Percentiles rank a stretch among this genome's conserved stretches.
Conservation (phyloP, 2,888 invertebrate genomes). For the Brenthis daphne region DNA sequence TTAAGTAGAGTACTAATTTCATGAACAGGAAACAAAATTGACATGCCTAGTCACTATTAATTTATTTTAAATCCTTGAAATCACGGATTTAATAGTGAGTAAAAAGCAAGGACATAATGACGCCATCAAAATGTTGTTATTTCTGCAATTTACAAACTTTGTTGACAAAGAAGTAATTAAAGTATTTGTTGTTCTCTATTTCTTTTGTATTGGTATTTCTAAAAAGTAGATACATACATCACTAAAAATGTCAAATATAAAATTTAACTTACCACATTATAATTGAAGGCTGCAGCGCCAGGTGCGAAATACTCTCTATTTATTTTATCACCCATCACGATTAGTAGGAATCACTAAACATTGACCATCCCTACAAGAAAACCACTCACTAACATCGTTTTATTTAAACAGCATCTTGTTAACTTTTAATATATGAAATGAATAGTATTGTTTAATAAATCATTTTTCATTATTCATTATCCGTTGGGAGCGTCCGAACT, state of each 20-base stretch:
- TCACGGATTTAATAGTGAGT: neutral
- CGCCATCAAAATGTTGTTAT: neutral
- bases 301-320: conserved; percentile 72
- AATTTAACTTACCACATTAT: conserved; percentile 71
- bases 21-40: too few species aligned
- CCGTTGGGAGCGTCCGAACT: conserved; percentile 67
- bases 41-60: too few species aligned
- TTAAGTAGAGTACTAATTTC: too few species aligned
- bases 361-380: conserved; percentile 45
- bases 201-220: neutral
- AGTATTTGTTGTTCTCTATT: neutral
- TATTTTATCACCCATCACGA: conserved; percentile 72
- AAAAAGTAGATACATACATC: neutral
- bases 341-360: conserved; percentile 27
- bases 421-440: conserved; percentile 42
- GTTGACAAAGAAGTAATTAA: neutral
- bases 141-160: conserved; percentile 2
- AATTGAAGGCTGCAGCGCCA: conserved; percentile 73
- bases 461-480: conserved; percentile 40
- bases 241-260: conserved; percentile 28
- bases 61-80: neutral
- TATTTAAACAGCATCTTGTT: conserved; percentile 44
- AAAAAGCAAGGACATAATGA: neutral
- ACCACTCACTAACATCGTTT: conserved; percentile 49
- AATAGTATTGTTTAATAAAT: conserved; percentile 40